A percentile compares a stretch with the other conserved stretches of the same genome.
Evolutionary conservation across 2,113 vertebrate species (phyloP).

Genomic region (Seriola dumerili): DNA sequence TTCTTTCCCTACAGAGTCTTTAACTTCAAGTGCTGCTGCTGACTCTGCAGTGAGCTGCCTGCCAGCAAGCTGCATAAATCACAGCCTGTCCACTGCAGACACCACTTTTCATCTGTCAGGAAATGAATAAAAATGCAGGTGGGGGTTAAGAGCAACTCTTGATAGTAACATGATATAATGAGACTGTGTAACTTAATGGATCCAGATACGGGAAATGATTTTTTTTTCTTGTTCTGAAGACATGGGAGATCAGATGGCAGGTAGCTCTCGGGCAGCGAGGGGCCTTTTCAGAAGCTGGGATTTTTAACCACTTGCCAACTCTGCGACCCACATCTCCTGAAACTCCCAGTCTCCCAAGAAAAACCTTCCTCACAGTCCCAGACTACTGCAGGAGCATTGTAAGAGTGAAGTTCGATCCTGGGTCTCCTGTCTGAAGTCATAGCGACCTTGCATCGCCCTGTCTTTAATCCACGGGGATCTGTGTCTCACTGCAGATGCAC

Average conservation of each 20-base stretch:
- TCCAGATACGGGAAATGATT: neutral
- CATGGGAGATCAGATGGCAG: neutral
- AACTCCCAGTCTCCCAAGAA: neutral
- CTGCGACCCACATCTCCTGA: neutral
- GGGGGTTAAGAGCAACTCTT: slow-evolving; percentile 9
- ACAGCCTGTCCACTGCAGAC: slow-evolving; percentile 33
- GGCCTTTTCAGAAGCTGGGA: neutral
- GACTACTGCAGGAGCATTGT: neutral
- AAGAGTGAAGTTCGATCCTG: neutral
- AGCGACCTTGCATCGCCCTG: slow-evolving; percentile 34
- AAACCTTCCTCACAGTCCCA: neutral
- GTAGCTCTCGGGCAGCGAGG: neutral
- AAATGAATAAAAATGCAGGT: slow-evolving; percentile 8
- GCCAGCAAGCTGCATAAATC: slow-evolving; percentile 52
- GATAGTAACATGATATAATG: slow-evolving; percentile 3
- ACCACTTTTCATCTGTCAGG: slow-evolving; percentile 16
- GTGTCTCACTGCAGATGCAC: slow-evolving; percentile 17
- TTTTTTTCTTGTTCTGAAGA: neutral
- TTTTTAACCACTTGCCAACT: neutral
- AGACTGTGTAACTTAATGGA: neutral
- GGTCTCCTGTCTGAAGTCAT: neutral
- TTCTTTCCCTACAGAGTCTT: slow-evolving; percentile 49
- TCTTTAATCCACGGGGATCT: slow-evolving; percentile 34
- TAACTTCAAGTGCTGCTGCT: slow-evolving; percentile 52
- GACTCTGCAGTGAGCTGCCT: slow-evolving; percentile 50